Percentiles rank a stretch among this genome's conserved stretches.
Evolutionary conservation across 2,113 vertebrate genomes (phyloP).

Genomic region (Mobula hypostoma): DNA sequence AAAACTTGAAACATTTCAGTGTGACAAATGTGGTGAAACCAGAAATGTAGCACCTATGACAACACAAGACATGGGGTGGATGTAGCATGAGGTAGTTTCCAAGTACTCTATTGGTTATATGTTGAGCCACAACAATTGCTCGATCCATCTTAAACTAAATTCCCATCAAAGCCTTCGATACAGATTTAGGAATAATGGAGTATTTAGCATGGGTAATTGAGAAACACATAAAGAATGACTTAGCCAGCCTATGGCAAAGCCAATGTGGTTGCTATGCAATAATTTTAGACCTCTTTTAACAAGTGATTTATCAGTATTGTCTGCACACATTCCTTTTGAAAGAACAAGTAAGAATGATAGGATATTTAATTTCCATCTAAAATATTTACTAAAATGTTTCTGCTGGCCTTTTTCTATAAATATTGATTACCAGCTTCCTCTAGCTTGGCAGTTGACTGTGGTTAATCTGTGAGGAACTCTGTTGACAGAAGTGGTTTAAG

Average conservation of each 20-base stretch:
- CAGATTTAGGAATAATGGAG: neutral
- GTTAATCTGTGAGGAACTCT: slow-evolving; percentile 48
- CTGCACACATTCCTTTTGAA: slow-evolving; percentile 12
- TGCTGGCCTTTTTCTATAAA: slow-evolving; percentile 20
- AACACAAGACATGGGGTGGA: neutral
- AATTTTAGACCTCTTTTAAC: slow-evolving; percentile 1
- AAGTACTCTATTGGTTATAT: neutral
- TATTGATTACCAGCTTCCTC: slow-evolving; percentile 32
- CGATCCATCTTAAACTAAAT: neutral
- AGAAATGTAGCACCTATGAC: neutral
- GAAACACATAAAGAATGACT: neutral
- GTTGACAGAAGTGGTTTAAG: slow-evolving; percentile 52
- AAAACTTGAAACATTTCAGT: neutral
- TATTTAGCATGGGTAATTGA: neutral
- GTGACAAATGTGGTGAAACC: neutral
- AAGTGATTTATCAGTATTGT: neutral
- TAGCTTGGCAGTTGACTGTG: slow-evolving; percentile 24
- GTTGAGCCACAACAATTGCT: neutral
- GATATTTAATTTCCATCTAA: slow-evolving; percentile 6
- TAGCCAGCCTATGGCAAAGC: neutral
- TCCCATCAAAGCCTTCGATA: neutral
- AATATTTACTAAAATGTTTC: slow-evolving; percentile 26
- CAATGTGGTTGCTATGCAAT: slow-evolving; percentile 21
- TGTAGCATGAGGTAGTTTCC: neutral
- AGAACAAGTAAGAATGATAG: slow-evolving; percentile 30